phyloP scores from a whole-genome alignment of 2,113 vertebrate species.

The Trinectes maculatus region DNA sequence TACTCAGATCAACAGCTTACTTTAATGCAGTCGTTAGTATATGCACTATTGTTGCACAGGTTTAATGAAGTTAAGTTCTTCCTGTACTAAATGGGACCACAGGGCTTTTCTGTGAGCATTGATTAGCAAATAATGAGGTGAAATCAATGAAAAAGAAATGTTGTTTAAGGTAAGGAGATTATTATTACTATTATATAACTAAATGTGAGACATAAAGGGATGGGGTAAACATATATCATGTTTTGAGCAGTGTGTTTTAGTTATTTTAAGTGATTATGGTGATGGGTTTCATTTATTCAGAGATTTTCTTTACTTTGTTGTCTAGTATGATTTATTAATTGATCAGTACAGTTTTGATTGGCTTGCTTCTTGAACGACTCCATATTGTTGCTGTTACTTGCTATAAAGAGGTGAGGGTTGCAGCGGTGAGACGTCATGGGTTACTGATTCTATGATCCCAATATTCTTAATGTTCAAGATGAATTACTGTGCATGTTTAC shows the following conservation, averaged over 20 bases:
- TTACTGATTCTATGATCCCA: constrained; percentile 16
- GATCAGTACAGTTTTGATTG: constrained; percentile 4
- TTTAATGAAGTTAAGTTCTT: constrained; percentile 22
- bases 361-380: neutral
- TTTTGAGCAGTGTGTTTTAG: no score
- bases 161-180: neutral
- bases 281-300: neutral
- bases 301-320: neutral
- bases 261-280: constrained; percentile 7
- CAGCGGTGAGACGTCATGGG: constrained; percentile 1
- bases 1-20: constrained; percentile 2
- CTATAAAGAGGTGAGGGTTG: constrained; percentile 1
- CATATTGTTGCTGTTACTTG: neutral
- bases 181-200: neutral
- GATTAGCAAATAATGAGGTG: no score
- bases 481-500: constrained; percentile 44
- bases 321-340: constrained; percentile 17
- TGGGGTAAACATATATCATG: no score
- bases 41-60: neutral
- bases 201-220: neutral
- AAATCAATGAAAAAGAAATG: no score
- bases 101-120: neutral
- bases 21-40: neutral
- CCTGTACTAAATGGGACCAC: constrained; percentile 31
- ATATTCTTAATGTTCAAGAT: neutral